phyloP scores from a whole-genome alignment of 2,797 vertebrate species.

The Crypturellus tataupa region DNA sequence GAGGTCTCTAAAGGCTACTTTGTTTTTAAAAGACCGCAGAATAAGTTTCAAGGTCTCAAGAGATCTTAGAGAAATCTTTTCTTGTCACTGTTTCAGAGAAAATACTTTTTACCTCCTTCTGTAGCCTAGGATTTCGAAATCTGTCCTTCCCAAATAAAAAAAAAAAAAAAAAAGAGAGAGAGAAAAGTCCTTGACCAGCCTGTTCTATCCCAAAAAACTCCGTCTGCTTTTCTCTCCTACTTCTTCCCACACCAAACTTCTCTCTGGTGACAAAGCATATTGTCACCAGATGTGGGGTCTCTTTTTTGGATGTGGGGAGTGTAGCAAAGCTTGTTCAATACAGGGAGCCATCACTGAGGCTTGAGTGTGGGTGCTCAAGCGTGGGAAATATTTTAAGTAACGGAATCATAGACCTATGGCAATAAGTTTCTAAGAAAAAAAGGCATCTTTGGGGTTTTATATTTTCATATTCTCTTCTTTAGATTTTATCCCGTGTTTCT shows the following conservation, averaged over 20 bases:
- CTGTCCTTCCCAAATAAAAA: fast-evolving
- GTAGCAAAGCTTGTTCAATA: background rate
- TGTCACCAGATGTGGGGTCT: no score
- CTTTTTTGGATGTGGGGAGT: fast-evolving
- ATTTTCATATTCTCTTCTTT: background rate
- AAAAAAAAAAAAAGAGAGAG: no score
- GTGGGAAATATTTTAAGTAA: background rate
- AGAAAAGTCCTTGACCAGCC: background rate
- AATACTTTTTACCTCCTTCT: no score
- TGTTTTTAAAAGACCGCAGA: background rate
- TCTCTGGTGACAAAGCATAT: background rate
- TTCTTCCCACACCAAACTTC: background rate
- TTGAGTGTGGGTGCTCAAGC: background rate
- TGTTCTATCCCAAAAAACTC: fast-evolving
- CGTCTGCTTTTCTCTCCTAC: background rate
- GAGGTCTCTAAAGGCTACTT: background rate
- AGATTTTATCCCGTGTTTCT: background rate
- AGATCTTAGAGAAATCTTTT: background rate
- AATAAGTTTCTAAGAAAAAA: background rate
- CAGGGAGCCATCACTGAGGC: background rate
- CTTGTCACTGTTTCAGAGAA: background rate
- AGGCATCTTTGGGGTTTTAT: fast-evolving
- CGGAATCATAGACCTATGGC: background rate
- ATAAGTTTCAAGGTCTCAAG: background rate
- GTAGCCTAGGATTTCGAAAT: background rate